Conservation (phyloP, 2,797 vertebrate species). For the Enteromius afrohamiltoni region DNA sequence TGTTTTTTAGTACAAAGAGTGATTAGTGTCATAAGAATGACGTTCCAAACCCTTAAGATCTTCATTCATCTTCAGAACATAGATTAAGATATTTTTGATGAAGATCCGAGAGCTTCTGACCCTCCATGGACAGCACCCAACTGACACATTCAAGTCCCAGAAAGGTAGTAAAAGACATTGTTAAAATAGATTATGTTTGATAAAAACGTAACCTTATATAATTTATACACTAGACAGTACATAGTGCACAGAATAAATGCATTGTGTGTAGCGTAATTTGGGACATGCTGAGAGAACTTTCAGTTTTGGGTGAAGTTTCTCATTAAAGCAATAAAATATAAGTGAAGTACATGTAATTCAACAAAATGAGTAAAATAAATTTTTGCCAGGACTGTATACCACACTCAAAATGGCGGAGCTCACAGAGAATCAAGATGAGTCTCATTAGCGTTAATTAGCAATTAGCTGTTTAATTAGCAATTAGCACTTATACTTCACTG, state of each 20-base stretch:
- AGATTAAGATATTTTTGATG: background rate
- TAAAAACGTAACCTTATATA: too few species aligned
- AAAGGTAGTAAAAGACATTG: background rate
- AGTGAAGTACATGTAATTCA: background rate
- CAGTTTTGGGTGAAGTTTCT: background rate
- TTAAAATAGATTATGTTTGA: background rate
- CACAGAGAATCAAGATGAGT: constrained; percentile 31
- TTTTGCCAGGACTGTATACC: constrained; percentile 18
- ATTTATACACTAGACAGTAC: background rate
- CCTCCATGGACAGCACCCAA: background rate
- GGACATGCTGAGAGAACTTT: background rate
- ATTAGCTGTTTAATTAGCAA: constrained; percentile 44
- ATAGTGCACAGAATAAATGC: background rate
- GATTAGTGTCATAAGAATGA: background rate
- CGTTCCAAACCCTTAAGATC: background rate
- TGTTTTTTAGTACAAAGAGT: background rate
- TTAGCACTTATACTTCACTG: constrained; percentile 20
- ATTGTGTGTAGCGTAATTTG: background rate
- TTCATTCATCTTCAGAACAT: background rate
- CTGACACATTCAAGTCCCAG: too few species aligned
- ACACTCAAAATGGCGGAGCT: constrained; percentile 1
- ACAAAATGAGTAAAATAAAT: constrained; percentile 1
- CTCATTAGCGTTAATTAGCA: constrained; percentile 54
- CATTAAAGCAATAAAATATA: background rate
- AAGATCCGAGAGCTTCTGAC: background rate